Evolutionary conservation across 2,113 vertebrate species (phyloP).

Genomic region (Chamaetylas fuelleborni): DNA sequence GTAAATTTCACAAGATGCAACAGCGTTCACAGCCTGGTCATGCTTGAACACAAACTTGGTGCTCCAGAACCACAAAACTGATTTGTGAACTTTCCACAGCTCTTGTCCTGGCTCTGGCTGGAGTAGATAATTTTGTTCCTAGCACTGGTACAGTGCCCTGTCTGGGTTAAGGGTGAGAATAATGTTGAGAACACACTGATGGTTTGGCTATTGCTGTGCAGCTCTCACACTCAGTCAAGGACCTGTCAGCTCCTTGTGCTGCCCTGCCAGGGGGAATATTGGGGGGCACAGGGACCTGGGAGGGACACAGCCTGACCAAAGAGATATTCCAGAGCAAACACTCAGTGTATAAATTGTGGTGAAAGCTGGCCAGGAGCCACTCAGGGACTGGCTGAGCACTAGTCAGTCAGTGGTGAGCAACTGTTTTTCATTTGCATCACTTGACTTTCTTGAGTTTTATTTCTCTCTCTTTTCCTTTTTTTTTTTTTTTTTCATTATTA

Average conservation of each 20-base stretch:
- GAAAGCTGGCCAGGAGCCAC: background rate
- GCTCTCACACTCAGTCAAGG: background rate
- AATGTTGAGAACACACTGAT: background rate
- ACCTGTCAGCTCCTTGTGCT: background rate
- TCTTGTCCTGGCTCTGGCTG: background rate
- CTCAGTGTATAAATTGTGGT: background rate
- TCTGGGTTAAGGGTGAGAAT: background rate
- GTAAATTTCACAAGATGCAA: background rate
- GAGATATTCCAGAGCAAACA: background rate
- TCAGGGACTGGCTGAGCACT: background rate
- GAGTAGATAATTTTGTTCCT: background rate
- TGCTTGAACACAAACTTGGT: fast-evolving
- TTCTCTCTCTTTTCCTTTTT: background rate
- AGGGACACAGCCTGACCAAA: background rate
- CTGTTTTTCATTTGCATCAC: background rate
- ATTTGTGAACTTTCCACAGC: background rate
- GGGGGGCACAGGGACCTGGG: background rate
- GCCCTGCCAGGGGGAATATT: background rate
- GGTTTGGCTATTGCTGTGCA: background rate
- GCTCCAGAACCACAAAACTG: background rate
- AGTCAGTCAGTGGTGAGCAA: background rate
- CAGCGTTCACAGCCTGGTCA: background rate
- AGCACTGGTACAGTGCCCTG: background rate
- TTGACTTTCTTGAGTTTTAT: background rate
- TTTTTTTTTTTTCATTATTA: background rate